A percentile compares a stretch with the other conserved stretches of the same genome.
phyloP scores from a whole-genome alignment of 2,113 vertebrate genomes.

The Ivindomyrus marchei region DNA sequence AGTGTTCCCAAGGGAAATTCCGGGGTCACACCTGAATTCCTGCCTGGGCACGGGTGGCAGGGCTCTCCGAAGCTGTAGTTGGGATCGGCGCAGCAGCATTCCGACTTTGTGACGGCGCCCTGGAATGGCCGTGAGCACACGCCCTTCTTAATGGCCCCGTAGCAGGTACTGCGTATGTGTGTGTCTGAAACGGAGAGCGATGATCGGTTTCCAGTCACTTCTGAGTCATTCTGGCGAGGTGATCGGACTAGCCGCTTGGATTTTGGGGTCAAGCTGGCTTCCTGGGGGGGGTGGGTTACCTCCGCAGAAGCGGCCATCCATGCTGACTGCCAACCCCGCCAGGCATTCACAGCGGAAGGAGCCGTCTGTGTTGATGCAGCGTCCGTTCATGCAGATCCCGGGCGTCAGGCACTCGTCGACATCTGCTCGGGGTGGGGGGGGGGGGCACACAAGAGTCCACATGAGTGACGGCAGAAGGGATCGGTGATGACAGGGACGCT shows the following conservation, averaged over 20 bases:
- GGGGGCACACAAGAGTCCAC: neutral
- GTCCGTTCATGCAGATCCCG: slow-evolving; percentile 65
- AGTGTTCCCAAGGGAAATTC: neutral
- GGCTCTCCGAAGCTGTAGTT: slow-evolving; percentile 67
- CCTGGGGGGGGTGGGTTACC: slow-evolving; percentile 47
- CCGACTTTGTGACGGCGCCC: slow-evolving; percentile 65
- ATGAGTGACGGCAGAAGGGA: neutral
- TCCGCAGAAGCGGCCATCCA: slow-evolving; percentile 62
- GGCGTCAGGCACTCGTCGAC: slow-evolving; percentile 63
- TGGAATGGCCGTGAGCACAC: slow-evolving; percentile 57
- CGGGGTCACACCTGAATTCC: slow-evolving; percentile 54
- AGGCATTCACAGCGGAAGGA: slow-evolving; percentile 70
- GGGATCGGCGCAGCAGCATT: slow-evolving; percentile 66
- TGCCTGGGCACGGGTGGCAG: slow-evolving; percentile 59
- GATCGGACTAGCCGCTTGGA: neutral
- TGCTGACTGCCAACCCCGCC: slow-evolving; percentile 61
- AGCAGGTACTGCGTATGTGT: slow-evolving; percentile 69
- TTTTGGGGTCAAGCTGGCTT: neutral
- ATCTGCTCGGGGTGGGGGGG: slow-evolving; percentile 41
- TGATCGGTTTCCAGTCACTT: neutral
- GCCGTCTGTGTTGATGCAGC: slow-evolving; percentile 69
- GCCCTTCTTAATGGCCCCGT: slow-evolving; percentile 60
- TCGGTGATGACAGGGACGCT: neutral
- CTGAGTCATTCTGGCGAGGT: neutral
- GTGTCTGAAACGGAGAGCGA: slow-evolving; percentile 45